Evolutionary conservation across 2,113 vertebrate species (phyloP), one percentile per base, ranked within the genome.

Genomic region (Nipponia nippon): DNA sequence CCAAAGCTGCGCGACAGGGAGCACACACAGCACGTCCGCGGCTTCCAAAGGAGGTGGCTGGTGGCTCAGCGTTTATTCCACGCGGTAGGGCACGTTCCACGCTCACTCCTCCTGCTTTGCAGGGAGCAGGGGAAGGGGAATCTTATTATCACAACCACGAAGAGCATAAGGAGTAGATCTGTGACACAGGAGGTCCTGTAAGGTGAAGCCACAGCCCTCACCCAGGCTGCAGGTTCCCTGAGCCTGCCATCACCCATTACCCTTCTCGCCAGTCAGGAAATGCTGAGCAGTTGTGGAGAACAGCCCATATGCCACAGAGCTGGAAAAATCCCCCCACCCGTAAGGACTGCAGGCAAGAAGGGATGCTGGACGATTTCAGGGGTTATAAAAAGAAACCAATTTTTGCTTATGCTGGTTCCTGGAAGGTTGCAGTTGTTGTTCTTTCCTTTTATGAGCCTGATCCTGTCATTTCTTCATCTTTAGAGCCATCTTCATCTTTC

Each of bases 361-460:
- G 17, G 12, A 19, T 63, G n/a, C 6, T 63, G n/a, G 52, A 30
- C 3, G 4, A 80, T 44, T 90, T 77, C 27, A 66, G 22, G 25
- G 0, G 0, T 69, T 71, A 14, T 6, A 44, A 52, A 34, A 78
- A 34, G 25, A 83, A 59, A 36, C 11, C 0, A 1, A 0, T 2
- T 61, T 89, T 94, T 59, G 44, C n/a, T 76, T 50, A 14, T 49
- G 34, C 25, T 56, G 36, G 11, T 52, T 65, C 40, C 87, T 66
- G 30, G 40, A 63, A 83, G 32, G 20, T 14, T 6, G 1, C 17
- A 30, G 65, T 38, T 61, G 16, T 49, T 80, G 3, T 52, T 42
- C 17, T 73, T 40, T 81, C 10, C 13, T 81, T 69, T 50, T 46
- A 47, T 6, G 23, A 92, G 20, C 23, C 16, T 19, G 21, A 49